Evolutionary conservation across 35 echinoderm and acorn worm genomes (phyloP).

Genomic region (Ophiothrix spiculata): DNA sequence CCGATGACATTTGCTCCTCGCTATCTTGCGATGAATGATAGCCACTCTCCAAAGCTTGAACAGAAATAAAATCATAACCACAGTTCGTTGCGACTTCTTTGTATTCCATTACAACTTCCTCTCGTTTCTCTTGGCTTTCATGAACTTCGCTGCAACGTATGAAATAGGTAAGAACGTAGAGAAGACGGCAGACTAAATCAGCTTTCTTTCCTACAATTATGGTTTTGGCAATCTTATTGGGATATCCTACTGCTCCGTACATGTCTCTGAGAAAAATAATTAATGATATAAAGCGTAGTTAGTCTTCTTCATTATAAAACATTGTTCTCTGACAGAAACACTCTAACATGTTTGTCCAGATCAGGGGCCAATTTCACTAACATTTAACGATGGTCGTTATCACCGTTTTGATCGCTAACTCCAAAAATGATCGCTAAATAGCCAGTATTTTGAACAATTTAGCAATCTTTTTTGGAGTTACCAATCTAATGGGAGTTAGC

Average conservation of each 20-base stretch:
- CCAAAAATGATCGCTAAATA: too few species aligned
- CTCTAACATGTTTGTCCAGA: too few species aligned
- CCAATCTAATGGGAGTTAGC: too few species aligned
- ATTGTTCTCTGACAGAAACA: too few species aligned
- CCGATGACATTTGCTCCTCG: neutral
- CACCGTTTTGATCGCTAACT: too few species aligned
- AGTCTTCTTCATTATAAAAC: too few species aligned
- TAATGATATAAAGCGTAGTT: too few species aligned
- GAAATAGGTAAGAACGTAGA: constrained; percentile 93
- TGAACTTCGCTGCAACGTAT: constrained; percentile 97
- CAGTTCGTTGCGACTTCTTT: neutral
- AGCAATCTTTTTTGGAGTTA: too few species aligned
- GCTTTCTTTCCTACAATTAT: constrained; percentile 78
- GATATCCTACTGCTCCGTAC: constrained; percentile 85
- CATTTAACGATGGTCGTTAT: too few species aligned
- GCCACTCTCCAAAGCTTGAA: neutral
- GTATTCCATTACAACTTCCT: constrained; percentile 66
- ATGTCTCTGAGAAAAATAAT: constrained; percentile 89
- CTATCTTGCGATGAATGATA: neutral
- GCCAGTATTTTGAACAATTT: too few species aligned
- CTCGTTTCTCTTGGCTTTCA: constrained; percentile 56
- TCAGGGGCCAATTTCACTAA: too few species aligned
- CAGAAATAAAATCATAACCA: neutral
- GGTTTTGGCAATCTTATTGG: constrained; percentile 76
- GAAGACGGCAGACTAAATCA: constrained; percentile 79